Base-by-base conservation (phyloP, 2,888 invertebrate species). In the Ectobius pallidus region DNA sequence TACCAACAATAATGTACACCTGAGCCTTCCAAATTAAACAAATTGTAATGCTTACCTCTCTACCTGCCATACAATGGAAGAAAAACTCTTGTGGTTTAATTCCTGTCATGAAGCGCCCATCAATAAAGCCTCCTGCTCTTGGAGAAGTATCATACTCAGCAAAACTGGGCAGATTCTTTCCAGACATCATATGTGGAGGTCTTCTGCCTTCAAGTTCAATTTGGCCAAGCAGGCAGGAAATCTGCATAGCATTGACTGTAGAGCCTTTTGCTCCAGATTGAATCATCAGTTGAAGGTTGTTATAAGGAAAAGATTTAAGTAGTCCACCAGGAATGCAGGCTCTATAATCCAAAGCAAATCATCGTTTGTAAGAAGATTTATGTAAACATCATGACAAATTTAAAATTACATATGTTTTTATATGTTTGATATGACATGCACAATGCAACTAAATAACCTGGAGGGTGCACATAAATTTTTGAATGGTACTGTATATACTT, bases 1-100 rank as follows among this genome's bases (percentile, higher is more conserved):
- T n/a, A n/a, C n/a, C n/a, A n/a, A n/a, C n/a, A n/a, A n/a, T n/a
- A n/a, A n/a, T n/a, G n/a, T n/a, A n/a, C n/a, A n/a, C n/a, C n/a
- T n/a, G n/a, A n/a, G n/a, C n/a, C n/a, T n/a, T n/a, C n/a, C n/a
- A n/a, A n/a, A n/a, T n/a, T n/a, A n/a, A n/a, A n/a, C n/a, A n/a
- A n/a, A n/a, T n/a, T n/a, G n/a, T n/a, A n/a, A n/a, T n/a, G n/a
- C n/a, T 80, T 81, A 91, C 95, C 89, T 99, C 99, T 83, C 99
- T 90, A 71, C 99, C 99, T 70, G 99, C 99, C 99, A 99, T 99
- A 81, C 99, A 99, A 87, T 99, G 99, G 85, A 98, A 99, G 85
- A 97, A 99, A 82, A 97, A 97, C 81, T 99, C 99, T 83, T 97
- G 97, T 0, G 98, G 97, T 80, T 94, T 90, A 78, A 99, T 96